Evolutionary conservation across 1,140 invertebrate species (phyloP), one percentile per base, ranked within the genome.

Genomic region (Monochamus saltuarius): DNA sequence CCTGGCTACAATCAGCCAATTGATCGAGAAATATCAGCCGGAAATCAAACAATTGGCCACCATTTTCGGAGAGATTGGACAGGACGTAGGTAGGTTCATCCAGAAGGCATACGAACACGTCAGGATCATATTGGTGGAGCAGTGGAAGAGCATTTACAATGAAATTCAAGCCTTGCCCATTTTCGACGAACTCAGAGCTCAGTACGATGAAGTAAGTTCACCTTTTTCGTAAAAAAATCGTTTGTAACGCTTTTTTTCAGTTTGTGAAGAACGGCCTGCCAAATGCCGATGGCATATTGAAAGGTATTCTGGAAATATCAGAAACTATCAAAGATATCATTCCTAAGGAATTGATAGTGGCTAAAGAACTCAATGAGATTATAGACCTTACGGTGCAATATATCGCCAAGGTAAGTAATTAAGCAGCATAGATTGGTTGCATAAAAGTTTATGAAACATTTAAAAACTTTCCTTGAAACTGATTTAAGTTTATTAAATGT

Each of bases 21-120:
- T 87, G 64, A 73, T 86, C 42, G 84, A 87, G 40, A 74, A 81
- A 56, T 81, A 86, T 68, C 84, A 87, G 62, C 82, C 83, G 4
- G 85, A 88, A 61, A 69, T 91, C 2, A 84, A 89, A 56, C 83
- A 86, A 59, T 73, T 89, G 10, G 74, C 81, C 29, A 79, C 80
- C 35, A 68, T 79, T 0, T 64, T 84, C 11, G 47, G 62, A 8
- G 66, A 67, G 55, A 35, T 70, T 7, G 59, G 56, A n/a, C 71
- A 77, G 56, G 83, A 86, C 43, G 19, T 85, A 0, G 79, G 75
- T 4, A 81, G 83, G 55, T 73, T 81, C 11, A 8, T 80, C 1
- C 68, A 77, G 17, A 82, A 83, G 66, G 63, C 77, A 1, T 61
- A 78, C 10, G 74, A 76, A 14, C 75, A 80, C 13, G 65, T 83